Base-by-base conservation (phyloP, 2,888 invertebrate species). In the Drosophila mulleri region DNA sequence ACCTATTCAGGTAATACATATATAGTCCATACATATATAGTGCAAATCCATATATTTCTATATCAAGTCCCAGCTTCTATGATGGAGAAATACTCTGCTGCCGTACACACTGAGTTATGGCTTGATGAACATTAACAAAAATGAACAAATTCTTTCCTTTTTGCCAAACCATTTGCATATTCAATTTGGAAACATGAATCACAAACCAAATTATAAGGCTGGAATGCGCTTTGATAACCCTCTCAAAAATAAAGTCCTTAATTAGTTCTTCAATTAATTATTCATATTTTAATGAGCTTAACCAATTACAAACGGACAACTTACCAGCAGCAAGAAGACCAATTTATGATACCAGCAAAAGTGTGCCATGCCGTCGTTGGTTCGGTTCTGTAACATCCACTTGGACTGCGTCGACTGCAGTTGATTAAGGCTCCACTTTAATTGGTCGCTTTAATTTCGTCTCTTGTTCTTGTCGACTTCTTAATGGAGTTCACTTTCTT, bases 251-350 rank as follows among this genome's bases (percentile, higher is more conserved):
- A 44, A 16, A 45, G 8, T 16, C 47, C 26, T 5, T 16, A 29
- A n/a, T 48, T 48, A 11, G n/a, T 6, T n/a, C 8, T 16, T 16
- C 16, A 12, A 29, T 5, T 2, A 48, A 18, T 48, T 12, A 48
- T 29, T 48, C 48, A 50, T 3, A 7, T 6, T 18, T 32, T 1
- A 12, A 32, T 35, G 18, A 3, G 8, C n/a, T 50, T 20, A 7
- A 20, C 16, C 16, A 8, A 7, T 3, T 20, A 20, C n/a, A 8
- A 37, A 14, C 3, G 18, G 2, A 5, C 2, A 90, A 91, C 91
- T 91, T 80, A 91, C 91, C 91, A 91, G 71, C 72, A 91, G 85
- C 72, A 91, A 74, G 75, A 90, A 90, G 62, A 91, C 78, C 67
- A 91, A 71, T 83, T 90, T 85, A 58, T 86, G 84, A 73, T 88